Base-by-base conservation (phyloP, 2,113 vertebrate species). In the Natator depressus region DNA sequence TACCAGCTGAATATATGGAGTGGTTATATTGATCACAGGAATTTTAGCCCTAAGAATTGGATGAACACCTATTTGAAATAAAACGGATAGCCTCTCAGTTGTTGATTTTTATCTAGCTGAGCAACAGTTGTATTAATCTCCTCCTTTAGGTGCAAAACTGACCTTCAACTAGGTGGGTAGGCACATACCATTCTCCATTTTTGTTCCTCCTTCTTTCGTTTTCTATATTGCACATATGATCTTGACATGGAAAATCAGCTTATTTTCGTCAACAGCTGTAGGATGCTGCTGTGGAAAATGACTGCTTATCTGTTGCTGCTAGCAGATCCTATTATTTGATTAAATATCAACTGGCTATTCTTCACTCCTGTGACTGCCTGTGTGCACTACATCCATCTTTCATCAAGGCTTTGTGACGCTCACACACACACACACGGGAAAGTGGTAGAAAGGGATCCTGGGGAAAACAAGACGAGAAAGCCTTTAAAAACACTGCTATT, bases 271-370 rank as follows among this genome's bases (percentile, higher is more conserved):
- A 96, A 84, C 19, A 87, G 75, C 57, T 94, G 91, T 59, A 81
- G 89, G 84, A 90, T 47, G 47, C 72, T 88, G 76, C 84, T 89
- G 54, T 85, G 55, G 84, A 90, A 94, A 94, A 93, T 85, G 89
- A 24, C 81, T 94, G 42, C 69, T 92, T 95, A 94, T 97, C 94
- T 95, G 35, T 95, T 81, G 72, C 78, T 95, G 47, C 62, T 82
- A 91, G 88, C 31, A 93, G 93, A 96, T 96, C 93, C 82, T 75
- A 97, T 97, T 97, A 97, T 97, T 95, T 97, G 95, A 97, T 97
- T 96, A 91, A 93, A 95, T 90, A 89, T 59, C 31, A 87, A 86
- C 6, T 2, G 3, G 80, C 85, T 94, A 84, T 93, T 94, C 91
- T 95, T 95, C 88, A 76, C 50, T 29, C 55, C 57, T 14, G 1